phyloP scores from a whole-genome alignment of 2,888 invertebrate species.

The Dinocampus coccinellae region DNA sequence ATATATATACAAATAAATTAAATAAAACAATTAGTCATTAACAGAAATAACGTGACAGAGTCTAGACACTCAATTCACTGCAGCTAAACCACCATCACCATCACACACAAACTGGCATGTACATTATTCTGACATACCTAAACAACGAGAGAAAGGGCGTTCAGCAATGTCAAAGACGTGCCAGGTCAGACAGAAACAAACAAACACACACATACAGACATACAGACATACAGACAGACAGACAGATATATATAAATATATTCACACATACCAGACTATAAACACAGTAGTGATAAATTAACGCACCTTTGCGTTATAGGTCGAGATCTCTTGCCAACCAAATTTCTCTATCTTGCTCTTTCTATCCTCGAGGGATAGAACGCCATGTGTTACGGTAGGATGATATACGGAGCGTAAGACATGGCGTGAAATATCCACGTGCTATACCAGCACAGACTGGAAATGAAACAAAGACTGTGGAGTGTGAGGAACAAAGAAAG shows the following conservation, averaged over 20 bases:
- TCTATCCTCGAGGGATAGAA: slow-evolving; percentile 47
- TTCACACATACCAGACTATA: no score
- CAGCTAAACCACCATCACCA: background rate
- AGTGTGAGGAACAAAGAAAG: background rate
- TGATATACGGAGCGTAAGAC: slow-evolving; percentile 59
- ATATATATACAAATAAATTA: no score
- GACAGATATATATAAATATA: background rate
- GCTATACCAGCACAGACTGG: slow-evolving; percentile 23
- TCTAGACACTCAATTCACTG: background rate
- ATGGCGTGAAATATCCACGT: slow-evolving; percentile 52
- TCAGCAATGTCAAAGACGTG: background rate
- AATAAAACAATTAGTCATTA: background rate
- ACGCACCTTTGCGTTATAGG: slow-evolving; percentile 45
- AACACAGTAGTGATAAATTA: slow-evolving; percentile 57
- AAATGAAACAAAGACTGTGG: slow-evolving; percentile 28
- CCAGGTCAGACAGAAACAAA: background rate
- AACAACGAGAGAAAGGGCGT: background rate
- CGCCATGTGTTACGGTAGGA: slow-evolving; percentile 59
- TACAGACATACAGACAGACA: no score
- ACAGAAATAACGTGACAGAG: background rate
- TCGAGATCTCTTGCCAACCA: background rate
- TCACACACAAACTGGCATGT: background rate
- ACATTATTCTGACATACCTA: background rate
- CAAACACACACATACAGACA: background rate
- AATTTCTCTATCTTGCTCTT: slow-evolving; percentile 16